These are phyloP conservation scores for Okamejei kenojei DNA, from an alignment of 2,797 vertebrate genomes.

Conservation along the genomic window DNA sequence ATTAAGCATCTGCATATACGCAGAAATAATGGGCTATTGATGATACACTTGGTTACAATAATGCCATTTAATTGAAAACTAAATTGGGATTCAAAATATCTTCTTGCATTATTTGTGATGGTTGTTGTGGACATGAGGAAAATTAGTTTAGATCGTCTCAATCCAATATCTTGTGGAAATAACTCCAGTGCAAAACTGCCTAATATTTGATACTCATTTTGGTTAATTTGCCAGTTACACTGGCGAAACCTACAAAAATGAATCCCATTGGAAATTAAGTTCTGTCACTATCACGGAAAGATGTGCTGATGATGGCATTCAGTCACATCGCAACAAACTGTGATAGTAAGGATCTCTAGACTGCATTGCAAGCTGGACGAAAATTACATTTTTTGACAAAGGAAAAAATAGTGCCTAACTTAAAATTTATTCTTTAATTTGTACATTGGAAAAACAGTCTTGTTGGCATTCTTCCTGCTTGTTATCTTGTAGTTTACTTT, in stretches of 20 bases:
- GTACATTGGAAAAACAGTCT: neutral
- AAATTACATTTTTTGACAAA: conserved; percentile 13
- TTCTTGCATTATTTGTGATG: conserved; percentile 6
- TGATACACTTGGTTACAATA: conserved; percentile 11
- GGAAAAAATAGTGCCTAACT: neutral
- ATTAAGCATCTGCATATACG: neutral
- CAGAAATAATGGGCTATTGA: neutral
- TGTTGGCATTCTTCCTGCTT: neutral
- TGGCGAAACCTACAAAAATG: neutral
- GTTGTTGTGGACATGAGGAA: neutral
- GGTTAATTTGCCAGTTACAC: neutral
- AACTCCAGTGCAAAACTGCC: conserved; percentile 19
- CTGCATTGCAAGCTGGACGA: neutral
- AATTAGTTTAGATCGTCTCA: conserved; percentile 17
- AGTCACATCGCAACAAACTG: neutral
- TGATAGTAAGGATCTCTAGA: neutral
- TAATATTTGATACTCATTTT: neutral
- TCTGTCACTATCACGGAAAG: neutral
- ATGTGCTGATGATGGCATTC: neutral
- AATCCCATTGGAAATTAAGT: neutral
- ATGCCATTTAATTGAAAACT: neutral
- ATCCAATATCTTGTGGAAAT: neutral
- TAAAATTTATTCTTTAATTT: conserved; percentile 26
- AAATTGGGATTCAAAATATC: conserved; percentile 9
- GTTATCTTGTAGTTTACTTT: neutral